Evolutionary conservation across 2,888 invertebrate species (phyloP).

Genomic region (Cremastinae sp.): DNA sequence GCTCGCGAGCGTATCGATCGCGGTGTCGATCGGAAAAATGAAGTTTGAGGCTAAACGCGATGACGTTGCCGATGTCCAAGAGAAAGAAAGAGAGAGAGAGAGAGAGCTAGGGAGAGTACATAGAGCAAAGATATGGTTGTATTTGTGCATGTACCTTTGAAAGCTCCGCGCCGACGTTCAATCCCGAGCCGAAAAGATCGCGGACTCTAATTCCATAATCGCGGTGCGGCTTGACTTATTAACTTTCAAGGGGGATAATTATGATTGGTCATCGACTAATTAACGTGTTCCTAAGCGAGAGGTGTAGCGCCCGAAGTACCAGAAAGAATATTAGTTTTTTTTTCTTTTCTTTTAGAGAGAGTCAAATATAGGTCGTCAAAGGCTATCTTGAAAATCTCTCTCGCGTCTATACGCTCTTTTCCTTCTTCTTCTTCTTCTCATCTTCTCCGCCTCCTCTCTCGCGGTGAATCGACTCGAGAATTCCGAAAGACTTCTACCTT

Average conservation of each 20-base stretch:
- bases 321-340: constrained; percentile 24
- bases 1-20: constrained; percentile 26
- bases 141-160: constrained; percentile 46
- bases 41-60: constrained; percentile 41
- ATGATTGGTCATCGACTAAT: constrained; percentile 71
- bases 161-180: constrained; percentile 37
- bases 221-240: constrained; percentile 66
- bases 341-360: background rate
- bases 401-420: constrained; percentile 44
- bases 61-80: constrained; percentile 10
- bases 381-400: constrained; percentile 43
- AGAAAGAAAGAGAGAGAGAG: background rate
- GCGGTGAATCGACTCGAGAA: constrained; percentile 23
- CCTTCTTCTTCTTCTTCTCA: constrained; percentile 49
- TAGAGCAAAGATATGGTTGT: constrained; percentile 38
- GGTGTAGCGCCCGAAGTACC: constrained; percentile 44
- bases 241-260: constrained; percentile 70
- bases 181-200: constrained; percentile 43
- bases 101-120: constrained; percentile 7
- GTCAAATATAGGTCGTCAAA: background rate
- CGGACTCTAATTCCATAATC: constrained; percentile 68
- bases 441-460: constrained; percentile 45
- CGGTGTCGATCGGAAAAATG: constrained; percentile 2
- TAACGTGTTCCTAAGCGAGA: constrained; percentile 67
- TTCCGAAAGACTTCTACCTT: constrained; percentile 30